Conservation (phyloP, 1,140 invertebrate genomes). For the Scaptodrosophila lebanonensis region DNA sequence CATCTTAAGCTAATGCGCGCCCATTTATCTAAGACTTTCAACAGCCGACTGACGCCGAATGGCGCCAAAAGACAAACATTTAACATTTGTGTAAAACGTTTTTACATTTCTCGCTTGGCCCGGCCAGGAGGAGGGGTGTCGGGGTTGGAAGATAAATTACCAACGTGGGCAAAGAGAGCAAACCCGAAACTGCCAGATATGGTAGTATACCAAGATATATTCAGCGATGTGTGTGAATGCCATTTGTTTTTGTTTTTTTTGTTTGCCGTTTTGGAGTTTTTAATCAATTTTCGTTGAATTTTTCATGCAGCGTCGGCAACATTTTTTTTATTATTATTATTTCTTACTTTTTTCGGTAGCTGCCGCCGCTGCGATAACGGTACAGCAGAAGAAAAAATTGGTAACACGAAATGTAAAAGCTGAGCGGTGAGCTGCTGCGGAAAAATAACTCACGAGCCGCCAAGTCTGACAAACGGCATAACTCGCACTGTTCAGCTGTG, state of each 20-base stretch:
- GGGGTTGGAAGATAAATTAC: slow-evolving; percentile 57
- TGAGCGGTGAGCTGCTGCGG: too few relatives aligned
- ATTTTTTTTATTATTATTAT: too few relatives aligned
- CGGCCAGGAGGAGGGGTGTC: too few relatives aligned
- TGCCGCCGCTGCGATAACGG: too few relatives aligned
- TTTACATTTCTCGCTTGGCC: slow-evolving; percentile 55
- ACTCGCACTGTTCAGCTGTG: too few relatives aligned
- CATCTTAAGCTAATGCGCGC: slow-evolving; percentile 64
- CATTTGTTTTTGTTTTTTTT: slow-evolving; percentile 1
- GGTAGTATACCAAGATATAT: too few relatives aligned
- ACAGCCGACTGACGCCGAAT: slow-evolving; percentile 17
- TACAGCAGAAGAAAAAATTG: too few relatives aligned
- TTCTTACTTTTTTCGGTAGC: too few relatives aligned
- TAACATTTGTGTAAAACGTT: slow-evolving; percentile 69
- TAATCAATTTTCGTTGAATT: slow-evolving; percentile 73
- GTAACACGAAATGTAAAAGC: too few relatives aligned
- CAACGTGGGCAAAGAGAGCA: too few relatives aligned
- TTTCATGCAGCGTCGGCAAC: slow-evolving; percentile 37
- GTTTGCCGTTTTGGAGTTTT: slow-evolving; percentile 59
- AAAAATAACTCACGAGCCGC: slow-evolving; percentile 52
- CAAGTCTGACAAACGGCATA: slow-evolving; percentile 41
- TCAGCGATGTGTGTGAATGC: too few relatives aligned
- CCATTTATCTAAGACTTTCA: slow-evolving; percentile 64
- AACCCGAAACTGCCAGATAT: too few relatives aligned
- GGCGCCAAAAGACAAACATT: slow-evolving; percentile 70